Conservation (phyloP, 2,797 vertebrate genomes). For the Picus viridis region DNA sequence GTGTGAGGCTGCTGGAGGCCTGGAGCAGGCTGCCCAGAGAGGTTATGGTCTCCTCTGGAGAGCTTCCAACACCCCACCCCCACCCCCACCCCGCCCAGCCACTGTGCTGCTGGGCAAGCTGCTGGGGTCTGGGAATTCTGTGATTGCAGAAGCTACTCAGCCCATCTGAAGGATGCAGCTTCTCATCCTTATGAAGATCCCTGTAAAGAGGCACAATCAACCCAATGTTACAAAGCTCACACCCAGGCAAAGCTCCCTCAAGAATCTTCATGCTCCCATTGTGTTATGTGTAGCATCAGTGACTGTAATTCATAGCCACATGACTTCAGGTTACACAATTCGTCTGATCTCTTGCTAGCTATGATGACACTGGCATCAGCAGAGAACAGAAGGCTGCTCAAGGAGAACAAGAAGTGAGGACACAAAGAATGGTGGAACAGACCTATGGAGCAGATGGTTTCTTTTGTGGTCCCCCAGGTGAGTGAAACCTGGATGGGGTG, state of each 20-base stretch:
- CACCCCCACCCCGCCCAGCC: too few species aligned
- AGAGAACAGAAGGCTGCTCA: slow-evolving; percentile 58
- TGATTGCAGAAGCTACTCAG: neutral
- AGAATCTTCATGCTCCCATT: neutral
- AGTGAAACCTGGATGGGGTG: neutral
- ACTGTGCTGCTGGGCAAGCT: too few species aligned
- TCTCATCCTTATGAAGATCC: neutral
- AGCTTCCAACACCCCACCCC: too few species aligned
- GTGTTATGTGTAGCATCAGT: neutral
- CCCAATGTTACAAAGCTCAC: accelerated
- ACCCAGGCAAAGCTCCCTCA: neutral
- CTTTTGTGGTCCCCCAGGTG: slow-evolving; percentile 93
- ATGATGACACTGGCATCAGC: slow-evolving; percentile 52
- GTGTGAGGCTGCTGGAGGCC: too few species aligned
- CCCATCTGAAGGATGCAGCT: neutral
- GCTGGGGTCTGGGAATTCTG: too few species aligned
- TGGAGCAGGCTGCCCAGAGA: too few species aligned
- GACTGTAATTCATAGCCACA: neutral
- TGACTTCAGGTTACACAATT: neutral
- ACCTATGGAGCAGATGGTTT: slow-evolving; percentile 84
- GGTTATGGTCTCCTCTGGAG: too few species aligned
- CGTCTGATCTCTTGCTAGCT: slow-evolving; percentile 51
- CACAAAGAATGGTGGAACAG: slow-evolving; percentile 89
- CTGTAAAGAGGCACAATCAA: neutral
- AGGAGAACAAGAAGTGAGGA: slow-evolving; percentile 66